Percentiles rank a stretch among this genome's conserved stretches.
Conservation (phyloP, 2,113 vertebrate species). For the Casuarius casuarius region DNA sequence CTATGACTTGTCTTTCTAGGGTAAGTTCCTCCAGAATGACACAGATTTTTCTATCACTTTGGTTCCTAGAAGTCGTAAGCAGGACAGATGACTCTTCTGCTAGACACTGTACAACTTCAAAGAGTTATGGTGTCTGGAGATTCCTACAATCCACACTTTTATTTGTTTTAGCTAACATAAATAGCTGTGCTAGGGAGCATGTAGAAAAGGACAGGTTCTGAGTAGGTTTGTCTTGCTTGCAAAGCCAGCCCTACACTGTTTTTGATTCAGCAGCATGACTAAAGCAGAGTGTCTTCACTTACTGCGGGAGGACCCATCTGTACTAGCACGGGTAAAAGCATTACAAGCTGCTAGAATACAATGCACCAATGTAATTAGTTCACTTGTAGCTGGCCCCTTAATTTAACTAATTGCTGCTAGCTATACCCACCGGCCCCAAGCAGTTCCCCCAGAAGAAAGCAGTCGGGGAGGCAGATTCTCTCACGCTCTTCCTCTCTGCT, state of each 20-base stretch:
- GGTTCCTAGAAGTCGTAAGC: background rate
- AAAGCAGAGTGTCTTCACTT: background rate
- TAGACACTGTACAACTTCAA: background rate
- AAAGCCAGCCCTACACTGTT: background rate
- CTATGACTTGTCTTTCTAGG: background rate
- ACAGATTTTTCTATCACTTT: conserved; percentile 21
- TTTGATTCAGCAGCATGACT: background rate
- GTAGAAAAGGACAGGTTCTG: background rate
- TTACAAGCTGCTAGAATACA: background rate
- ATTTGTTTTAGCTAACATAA: background rate
- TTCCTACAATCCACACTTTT: background rate
- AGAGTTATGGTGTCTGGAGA: background rate
- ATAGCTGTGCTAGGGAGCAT: background rate
- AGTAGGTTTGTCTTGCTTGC: background rate
- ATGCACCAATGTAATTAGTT: background rate
- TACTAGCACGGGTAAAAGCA: background rate
- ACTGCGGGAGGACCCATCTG: background rate
- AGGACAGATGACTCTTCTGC: background rate
- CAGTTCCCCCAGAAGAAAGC: background rate
- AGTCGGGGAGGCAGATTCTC: background rate
- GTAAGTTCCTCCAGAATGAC: background rate
- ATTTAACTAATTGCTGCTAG: background rate
- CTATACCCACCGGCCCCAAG: background rate
- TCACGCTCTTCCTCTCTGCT: background rate
- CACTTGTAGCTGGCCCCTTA: background rate